Percentiles rank a stretch among this genome's conserved stretches.
These are phyloP conservation scores for Hippopotamus amphibius DNA, from an alignment of 2,113 vertebrate species.

Conservation along the genomic window DNA sequence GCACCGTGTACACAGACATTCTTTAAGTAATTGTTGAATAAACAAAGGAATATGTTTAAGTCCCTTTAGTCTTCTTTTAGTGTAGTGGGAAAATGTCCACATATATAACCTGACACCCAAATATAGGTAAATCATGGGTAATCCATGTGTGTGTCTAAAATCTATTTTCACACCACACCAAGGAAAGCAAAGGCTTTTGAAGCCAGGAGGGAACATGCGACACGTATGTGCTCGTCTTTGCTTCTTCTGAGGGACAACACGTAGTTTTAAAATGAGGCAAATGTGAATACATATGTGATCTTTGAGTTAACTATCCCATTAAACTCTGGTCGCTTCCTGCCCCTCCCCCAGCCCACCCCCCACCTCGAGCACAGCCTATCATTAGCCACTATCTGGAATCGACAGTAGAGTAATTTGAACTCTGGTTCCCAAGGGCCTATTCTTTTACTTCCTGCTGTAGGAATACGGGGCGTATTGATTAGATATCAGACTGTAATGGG, in stretches of 20 bases:
- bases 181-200: slow-evolving; percentile 23
- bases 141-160: neutral
- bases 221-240: neutral
- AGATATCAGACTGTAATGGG: slow-evolving; percentile 97
- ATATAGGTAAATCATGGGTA: neutral
- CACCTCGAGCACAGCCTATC: slow-evolving; percentile 90
- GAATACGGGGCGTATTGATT: slow-evolving; percentile 98
- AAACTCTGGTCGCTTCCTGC: neutral
- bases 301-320: slow-evolving; percentile 85
- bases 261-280: slow-evolving; percentile 78
- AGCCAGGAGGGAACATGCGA: neutral
- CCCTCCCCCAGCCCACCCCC: slow-evolving; percentile 55
- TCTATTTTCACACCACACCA: neutral
- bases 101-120: neutral
- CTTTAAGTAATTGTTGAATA: neutral
- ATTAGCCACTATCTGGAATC: slow-evolving; percentile 95
- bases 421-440: slow-evolving; percentile 94
- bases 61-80: neutral
- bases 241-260: neutral
- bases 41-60: neutral
- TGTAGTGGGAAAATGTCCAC: neutral
- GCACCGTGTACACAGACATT: too few species aligned
- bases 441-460: slow-evolving; percentile 97
- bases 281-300: slow-evolving; percentile 81
- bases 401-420: slow-evolving; percentile 97